Evolutionary conservation across 2,888 invertebrate species (phyloP).

Genomic region (Elmis aenea): DNA sequence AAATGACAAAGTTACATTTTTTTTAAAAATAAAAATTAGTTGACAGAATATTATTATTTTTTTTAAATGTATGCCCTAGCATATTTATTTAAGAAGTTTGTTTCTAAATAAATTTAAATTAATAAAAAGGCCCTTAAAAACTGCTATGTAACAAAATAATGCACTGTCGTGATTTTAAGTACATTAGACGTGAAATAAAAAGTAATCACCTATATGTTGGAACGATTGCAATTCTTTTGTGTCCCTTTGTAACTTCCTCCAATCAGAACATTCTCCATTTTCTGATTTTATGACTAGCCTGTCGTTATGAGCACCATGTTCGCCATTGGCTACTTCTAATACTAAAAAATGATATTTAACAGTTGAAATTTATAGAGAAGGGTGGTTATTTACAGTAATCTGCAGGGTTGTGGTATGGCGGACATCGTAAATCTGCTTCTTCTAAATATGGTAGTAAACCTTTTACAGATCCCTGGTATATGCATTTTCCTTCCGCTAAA

Average conservation of each 20-base stretch:
- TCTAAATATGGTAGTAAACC: conserved; percentile 73
- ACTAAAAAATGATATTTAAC: conserved; percentile 54
- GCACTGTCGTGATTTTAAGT: no score
- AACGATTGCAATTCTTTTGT: conserved; percentile 42
- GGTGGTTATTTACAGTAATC: conserved; percentile 78
- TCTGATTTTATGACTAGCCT: conserved; percentile 56
- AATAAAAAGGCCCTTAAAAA: no score
- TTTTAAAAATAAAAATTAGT: no score
- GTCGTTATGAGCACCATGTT: conserved; percentile 56
- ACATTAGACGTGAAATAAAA: neutral
- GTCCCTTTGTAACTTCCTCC: conserved; percentile 46
- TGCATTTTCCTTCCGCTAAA: conserved; percentile 72
- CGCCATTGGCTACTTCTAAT: conserved; percentile 76
- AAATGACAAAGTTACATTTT: no score
- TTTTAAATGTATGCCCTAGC: no score
- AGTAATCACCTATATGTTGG: conserved; percentile 45
- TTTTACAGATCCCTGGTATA: conserved; percentile 73
- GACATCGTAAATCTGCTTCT: conserved; percentile 68
- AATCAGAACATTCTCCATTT: conserved; percentile 56
- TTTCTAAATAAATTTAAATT: conserved; percentile 7
- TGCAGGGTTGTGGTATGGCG: conserved; percentile 85
- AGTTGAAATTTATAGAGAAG: no score
- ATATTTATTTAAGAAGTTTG: no score
- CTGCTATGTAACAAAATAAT: no score
- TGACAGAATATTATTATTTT: no score